These are phyloP conservation scores for Druceiella hillmani DNA, from an alignment of 2,888 invertebrate genomes.

Conservation along the genomic window DNA sequence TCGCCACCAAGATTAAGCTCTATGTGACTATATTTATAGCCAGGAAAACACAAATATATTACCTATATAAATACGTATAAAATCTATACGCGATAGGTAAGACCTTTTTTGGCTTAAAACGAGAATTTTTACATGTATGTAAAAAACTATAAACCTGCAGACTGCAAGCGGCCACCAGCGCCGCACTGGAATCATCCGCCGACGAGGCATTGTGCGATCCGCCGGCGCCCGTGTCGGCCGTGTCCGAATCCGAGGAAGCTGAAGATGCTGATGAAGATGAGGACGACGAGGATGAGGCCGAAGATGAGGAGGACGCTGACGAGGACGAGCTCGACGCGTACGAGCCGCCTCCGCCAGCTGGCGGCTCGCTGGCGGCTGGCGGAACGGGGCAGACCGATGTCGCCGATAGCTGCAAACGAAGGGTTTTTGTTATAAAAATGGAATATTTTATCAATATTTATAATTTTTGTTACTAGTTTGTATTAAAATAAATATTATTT, in stretches of 20 bases:
- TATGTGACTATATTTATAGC: too few relatives aligned
- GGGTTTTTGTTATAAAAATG: too few relatives aligned
- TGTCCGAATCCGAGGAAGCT: background rate
- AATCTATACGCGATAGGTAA: conserved; percentile 11
- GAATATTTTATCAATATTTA: too few relatives aligned
- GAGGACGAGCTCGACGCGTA: conserved; percentile 44
- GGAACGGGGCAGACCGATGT: too few relatives aligned
- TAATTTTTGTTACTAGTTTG: too few relatives aligned
- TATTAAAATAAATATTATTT: too few relatives aligned
- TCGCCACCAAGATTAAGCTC: too few relatives aligned
- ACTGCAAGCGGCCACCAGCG: conserved; percentile 52
- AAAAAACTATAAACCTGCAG: conserved; percentile 40
- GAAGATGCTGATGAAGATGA: conserved; percentile 45
- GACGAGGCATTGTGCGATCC: conserved; percentile 37
- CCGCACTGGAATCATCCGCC: conserved; percentile 51
- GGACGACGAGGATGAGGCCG: conserved; percentile 45
- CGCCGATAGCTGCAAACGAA: too few relatives aligned
- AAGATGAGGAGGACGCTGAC: conserved; percentile 39
- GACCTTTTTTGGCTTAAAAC: conserved; percentile 18
- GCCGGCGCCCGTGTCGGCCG: conserved; percentile 22
- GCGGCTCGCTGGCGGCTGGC: too few relatives aligned
- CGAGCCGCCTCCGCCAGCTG: conserved; percentile 37
- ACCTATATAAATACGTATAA: too few relatives aligned
- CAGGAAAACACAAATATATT: too few relatives aligned
- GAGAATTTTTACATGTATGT: conserved; percentile 6